Conservation (phyloP, 2,113 vertebrate genomes). For the Dicaeum eximium region DNA sequence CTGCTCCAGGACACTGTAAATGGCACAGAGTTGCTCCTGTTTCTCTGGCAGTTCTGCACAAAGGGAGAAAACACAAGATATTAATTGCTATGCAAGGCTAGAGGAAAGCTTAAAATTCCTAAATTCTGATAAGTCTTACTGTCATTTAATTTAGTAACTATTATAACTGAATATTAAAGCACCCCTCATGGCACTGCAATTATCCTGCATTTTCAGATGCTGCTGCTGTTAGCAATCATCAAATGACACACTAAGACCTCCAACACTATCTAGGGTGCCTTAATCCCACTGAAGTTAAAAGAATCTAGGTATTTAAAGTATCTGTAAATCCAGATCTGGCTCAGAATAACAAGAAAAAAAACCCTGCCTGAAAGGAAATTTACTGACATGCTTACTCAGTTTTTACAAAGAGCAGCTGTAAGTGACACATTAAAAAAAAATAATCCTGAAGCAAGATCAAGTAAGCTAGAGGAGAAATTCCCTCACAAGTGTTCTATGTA, state of each 20-base stretch:
- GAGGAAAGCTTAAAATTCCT: neutral
- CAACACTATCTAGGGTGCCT: neutral
- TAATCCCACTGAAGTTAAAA: neutral
- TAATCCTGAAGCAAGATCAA: neutral
- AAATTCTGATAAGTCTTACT: neutral
- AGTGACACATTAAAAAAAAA: neutral
- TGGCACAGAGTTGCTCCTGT: conserved; percentile 87
- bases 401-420: neutral
- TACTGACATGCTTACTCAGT: neutral
- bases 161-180: neutral
- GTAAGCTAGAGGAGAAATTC: neutral
- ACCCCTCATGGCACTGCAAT: neutral
- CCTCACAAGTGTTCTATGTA: neutral
- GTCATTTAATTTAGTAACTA: neutral
- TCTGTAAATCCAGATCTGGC: neutral
- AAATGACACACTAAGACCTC: neutral
- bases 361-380: neutral
- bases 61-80: neutral
- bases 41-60: conserved; percentile 88
- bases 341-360: neutral
- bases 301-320: neutral
- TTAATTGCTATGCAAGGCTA: neutral
- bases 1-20: conserved; percentile 88
- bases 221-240: neutral
- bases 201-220: neutral